These are phyloP conservation scores for Erpobdella octoculata DNA, from an alignment of 2,888 invertebrate species.

Conservation along the genomic window DNA sequence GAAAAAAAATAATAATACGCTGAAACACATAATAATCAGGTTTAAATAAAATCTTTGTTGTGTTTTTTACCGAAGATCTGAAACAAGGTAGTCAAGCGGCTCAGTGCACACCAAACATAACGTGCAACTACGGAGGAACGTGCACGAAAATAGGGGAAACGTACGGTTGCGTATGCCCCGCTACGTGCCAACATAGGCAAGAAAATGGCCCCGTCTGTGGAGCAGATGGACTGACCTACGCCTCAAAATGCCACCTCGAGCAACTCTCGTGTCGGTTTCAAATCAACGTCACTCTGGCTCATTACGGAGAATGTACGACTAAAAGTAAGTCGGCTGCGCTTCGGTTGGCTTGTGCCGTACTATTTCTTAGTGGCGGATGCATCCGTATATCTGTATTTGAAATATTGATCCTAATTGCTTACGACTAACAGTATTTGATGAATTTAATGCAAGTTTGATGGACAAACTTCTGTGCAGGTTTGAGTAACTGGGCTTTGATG, in stretches of 20 bases:
- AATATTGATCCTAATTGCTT: too few species aligned
- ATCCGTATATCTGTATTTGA: too few species aligned
- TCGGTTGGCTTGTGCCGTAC: not conserved
- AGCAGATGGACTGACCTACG: slow-evolving; percentile 72
- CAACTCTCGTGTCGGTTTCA: slow-evolving; percentile 68
- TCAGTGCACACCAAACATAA: not conserved
- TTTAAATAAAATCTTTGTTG: not conserved
- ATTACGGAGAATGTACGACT: slow-evolving; percentile 50
- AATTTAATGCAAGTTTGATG: too few species aligned
- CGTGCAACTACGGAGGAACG: slow-evolving; percentile 21
- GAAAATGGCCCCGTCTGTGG: slow-evolving; percentile 68
- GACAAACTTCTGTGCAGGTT: too few species aligned
- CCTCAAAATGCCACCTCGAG: slow-evolving; percentile 71
- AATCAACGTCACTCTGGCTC: slow-evolving; percentile 67
- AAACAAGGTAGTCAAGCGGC: not conserved
- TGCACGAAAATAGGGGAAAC: slow-evolving; percentile 12
- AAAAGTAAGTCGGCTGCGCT: not conserved
- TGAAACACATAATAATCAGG: not conserved
- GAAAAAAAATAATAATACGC: too few species aligned
- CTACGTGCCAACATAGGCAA: not conserved
- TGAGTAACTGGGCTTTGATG: too few species aligned
- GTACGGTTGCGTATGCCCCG: slow-evolving; percentile 25
- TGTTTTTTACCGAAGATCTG: not conserved
- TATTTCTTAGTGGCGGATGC: too few species aligned
- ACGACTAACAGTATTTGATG: too few species aligned